Evolutionary conservation across 2,888 invertebrate genomes (phyloP), one percentile per base, ranked within the genome.

Genomic region (Oxycera nigricornis): DNA sequence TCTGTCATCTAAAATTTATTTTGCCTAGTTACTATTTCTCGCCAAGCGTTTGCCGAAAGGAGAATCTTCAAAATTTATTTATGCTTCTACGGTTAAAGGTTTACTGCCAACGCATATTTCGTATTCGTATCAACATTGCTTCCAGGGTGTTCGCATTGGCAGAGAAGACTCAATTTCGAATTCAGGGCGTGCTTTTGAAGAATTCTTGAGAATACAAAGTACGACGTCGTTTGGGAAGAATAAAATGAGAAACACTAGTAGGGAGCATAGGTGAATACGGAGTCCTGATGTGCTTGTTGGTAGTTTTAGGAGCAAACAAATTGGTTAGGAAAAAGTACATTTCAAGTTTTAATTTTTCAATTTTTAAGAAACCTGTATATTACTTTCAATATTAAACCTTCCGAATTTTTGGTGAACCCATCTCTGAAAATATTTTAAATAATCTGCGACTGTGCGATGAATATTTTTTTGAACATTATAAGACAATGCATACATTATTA

Each of bases 31-130:
- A 59, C 22, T 28, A 30, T 28, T 59, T 14, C 55, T 14, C 55
- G 55, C 20, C 11, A 22, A 0, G 11, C 20, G 22, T 7, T 2
- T 4, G 30, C 11, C 4, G 24, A 11, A 17, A n/a, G 22, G 9
- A 59, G 28, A 59, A 30, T 59, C 59, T 59, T 59, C n/a, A n/a
- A 59, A 59, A 59, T 59, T 59, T 59, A 59, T 59, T 59, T 59
- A 59, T 59, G 28, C 30, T 30, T 59, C 59, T 6, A 59, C 14
- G 59, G 59, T 26, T 59, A 59, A n/a, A n/a, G 59, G 24, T 22
- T 28, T 17, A 59, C 11, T 30, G 59, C 17, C 1, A 59, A 9
- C 59, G 30, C 30, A 59, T 17, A 59, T 59, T 59, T 59, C 30
- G 30, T 59, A 59, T 59, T 59, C 59, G 24, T 30, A 9, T 24